Base-by-base conservation (phyloP, 2,113 vertebrate species). In the Pleuronectes platessa region DNA sequence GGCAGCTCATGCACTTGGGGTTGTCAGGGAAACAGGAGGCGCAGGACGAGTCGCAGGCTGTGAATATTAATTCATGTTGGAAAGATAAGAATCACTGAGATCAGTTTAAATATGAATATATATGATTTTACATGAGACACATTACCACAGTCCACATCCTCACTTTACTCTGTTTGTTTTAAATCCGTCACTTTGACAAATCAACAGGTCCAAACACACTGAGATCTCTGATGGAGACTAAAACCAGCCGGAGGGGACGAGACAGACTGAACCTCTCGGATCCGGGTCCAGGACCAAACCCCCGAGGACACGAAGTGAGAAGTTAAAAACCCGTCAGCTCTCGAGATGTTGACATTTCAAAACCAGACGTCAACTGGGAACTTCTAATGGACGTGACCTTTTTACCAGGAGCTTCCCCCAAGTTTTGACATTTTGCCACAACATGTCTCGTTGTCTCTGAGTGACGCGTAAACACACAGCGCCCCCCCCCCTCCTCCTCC, bases 11-110 rank as follows among this genome's bases (percentile, higher is more conserved):
- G 67, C 98, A 99, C 12, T 82, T 70, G 65, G 87, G 90, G 20
- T 90, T 92, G 74, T 92, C 93, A 2, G 95, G 87, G 62, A 94
- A 94, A 93, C 98, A 99, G 0, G 90, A 95, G 61, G 92, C 92
- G 42, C 98, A 99, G 68, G 92, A 95, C 2, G 81, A 73, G 56
- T 96, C 95, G 65, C 98, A 99, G 26, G 94, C 98, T 99, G 91
- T 10, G 21, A 11, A 5, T 56, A 21, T 23, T 10, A 9, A 40
- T 9, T 40, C 37, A 40, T 3, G 37, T 40, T 12, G 37, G 37
- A 40, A 9, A 40, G 37, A 40, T 40, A 11, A 9, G 37, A 40
- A 40, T 11, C 37, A 40, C 37, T 1, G 10, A 40, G 37, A 2
- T 40, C 37, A 40, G 37, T 40, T 40, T 10, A 12, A 3, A 40